Conservation (phyloP, 1,140 invertebrate species). For the Neelides sp. region DNA sequence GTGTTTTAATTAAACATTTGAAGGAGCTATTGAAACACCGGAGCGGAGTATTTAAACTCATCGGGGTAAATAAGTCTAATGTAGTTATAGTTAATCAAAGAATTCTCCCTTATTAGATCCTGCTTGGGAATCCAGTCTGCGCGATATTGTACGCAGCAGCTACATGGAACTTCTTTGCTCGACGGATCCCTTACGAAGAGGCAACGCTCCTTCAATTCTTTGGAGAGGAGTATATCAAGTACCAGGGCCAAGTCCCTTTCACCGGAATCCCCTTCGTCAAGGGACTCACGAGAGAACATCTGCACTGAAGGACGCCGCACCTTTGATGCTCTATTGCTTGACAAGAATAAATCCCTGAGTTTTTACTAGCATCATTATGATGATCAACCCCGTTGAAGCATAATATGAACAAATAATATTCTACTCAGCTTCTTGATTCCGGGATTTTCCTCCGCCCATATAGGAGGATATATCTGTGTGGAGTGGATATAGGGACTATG, state of each 20-base stretch:
- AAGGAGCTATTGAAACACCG: background rate
- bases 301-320: too few relatives aligned
- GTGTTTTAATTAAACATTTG: background rate
- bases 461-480: too few relatives aligned
- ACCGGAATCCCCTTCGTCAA: slow-evolving; percentile 86
- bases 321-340: too few relatives aligned
- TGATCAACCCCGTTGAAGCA: too few relatives aligned
- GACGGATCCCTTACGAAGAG: slow-evolving; percentile 81
- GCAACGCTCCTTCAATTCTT: slow-evolving; percentile 87
- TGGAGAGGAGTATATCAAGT: slow-evolving; percentile 71
- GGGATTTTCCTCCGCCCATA: too few relatives aligned
- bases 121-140: slow-evolving; percentile 85
- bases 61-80: background rate
- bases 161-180: slow-evolving; percentile 85
- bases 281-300: too few relatives aligned
- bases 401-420: too few relatives aligned
- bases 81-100: background rate
- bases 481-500: too few relatives aligned
- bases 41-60: background rate
- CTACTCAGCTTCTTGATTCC: too few relatives aligned
- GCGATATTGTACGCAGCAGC: slow-evolving; percentile 60
- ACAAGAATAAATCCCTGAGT: too few relatives aligned
- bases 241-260: slow-evolving; percentile 64
- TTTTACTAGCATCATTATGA: too few relatives aligned
- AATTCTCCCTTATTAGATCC: slow-evolving; percentile 47